phyloP scores from a whole-genome alignment of 2,113 vertebrate species.

The Cyrtonyx montezumae region DNA sequence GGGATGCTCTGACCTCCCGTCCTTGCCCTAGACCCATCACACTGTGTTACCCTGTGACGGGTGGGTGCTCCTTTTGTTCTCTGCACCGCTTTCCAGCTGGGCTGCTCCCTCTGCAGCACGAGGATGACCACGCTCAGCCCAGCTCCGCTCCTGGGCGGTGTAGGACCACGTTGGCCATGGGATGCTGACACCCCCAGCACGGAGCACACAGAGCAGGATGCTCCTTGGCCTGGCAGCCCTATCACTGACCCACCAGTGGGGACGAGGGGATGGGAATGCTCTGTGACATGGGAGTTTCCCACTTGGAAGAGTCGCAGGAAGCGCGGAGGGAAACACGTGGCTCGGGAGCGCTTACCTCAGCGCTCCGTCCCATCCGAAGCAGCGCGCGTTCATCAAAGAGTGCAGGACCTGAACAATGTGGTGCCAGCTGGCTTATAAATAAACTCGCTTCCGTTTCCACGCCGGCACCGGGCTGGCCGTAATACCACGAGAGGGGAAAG shows the following conservation, averaged over 20 bases:
- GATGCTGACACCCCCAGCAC: too few species aligned
- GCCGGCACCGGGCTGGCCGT: neutral
- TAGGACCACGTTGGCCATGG: neutral
- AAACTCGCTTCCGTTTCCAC: constrained; percentile 28
- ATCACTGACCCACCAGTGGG: neutral
- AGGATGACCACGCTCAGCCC: neutral
- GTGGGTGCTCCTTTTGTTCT: neutral
- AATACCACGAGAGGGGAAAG: neutral
- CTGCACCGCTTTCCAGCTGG: neutral
- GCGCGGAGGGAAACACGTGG: constrained; percentile 18
- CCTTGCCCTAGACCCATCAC: neutral
- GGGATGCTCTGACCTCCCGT: neutral
- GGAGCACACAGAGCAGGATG: neutral
- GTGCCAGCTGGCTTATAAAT: constrained; percentile 42
- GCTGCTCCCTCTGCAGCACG: neutral
- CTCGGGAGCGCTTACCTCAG: constrained; percentile 1
- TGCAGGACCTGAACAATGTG: neutral
- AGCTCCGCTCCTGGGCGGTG: neutral
- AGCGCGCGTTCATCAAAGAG: neutral
- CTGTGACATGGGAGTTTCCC: constrained; percentile 67
- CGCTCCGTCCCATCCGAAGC: neutral
- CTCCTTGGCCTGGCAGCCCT: fast-evolving
- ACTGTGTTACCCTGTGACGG: fast-evolving
- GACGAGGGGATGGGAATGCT: neutral
- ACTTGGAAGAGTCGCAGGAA: constrained; percentile 63